Conservation (phyloP, 1,140 invertebrate species). For the Achatina immaculata region DNA sequence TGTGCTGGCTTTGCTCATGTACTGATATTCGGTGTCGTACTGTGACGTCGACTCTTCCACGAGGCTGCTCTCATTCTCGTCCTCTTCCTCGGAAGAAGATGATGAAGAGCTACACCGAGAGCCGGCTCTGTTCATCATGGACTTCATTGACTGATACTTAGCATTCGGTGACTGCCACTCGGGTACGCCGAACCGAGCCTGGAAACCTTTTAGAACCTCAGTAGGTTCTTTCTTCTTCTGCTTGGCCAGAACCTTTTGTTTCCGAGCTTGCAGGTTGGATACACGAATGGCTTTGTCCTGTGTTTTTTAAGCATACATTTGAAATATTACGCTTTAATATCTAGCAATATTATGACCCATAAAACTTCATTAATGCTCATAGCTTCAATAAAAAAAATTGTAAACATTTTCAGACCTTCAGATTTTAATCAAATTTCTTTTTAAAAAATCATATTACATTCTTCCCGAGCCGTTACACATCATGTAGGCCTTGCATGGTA, state of each 20-base stretch:
- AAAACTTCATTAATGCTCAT: too few relatives aligned
- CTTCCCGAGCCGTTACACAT: too few relatives aligned
- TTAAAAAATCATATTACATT: too few relatives aligned
- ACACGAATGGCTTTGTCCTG: constrained; percentile 24
- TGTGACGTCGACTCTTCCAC: constrained; percentile 18
- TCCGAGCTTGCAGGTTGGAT: neutral
- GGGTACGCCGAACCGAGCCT: neutral
- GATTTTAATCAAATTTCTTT: too few relatives aligned
- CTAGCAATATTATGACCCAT: too few relatives aligned
- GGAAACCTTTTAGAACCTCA: neutral
- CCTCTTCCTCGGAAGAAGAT: neutral
- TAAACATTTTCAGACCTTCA: too few relatives aligned
- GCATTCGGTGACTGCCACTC: neutral
- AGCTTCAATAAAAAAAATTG: too few relatives aligned
- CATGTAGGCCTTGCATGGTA: too few relatives aligned
- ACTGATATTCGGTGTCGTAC: constrained; percentile 38
- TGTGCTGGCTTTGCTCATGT: constrained; percentile 16
- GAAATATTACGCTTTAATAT: too few relatives aligned
- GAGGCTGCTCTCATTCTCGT: constrained; percentile 16
- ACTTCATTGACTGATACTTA: neutral
- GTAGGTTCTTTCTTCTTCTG: neutral
- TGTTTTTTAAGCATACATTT: neutral
- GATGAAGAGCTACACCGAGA: neutral
- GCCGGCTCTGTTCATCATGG: neutral
- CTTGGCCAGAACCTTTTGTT: constrained; percentile 4